phyloP scores from a whole-genome alignment of 2,888 invertebrate genomes.

The Frankliniella intonsa region DNA sequence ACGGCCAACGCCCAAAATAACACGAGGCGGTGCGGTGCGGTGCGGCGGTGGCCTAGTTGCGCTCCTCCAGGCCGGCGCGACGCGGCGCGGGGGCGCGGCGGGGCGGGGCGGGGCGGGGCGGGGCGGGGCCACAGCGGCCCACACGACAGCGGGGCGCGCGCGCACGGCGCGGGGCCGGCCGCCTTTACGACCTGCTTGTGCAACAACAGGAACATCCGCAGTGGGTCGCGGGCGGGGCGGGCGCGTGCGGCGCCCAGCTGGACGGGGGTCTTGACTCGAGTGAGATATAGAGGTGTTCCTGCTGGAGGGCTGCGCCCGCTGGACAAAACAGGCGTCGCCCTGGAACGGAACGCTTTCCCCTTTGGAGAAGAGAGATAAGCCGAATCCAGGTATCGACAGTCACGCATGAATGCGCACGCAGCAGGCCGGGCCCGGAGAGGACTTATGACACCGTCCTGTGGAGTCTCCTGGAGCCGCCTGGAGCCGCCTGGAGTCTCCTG shows the following conservation, averaged over 20 bases:
- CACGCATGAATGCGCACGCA: not conserved
- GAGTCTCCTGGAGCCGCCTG: too few relatives aligned
- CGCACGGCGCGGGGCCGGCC: not conserved
- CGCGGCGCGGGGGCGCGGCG: not conserved
- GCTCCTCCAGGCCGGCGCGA: not conserved
- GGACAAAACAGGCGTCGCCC: not conserved
- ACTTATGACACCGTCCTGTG: not conserved
- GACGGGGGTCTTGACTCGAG: not conserved
- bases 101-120: not conserved
- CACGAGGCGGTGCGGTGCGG: not conserved
- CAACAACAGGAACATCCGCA: not conserved
- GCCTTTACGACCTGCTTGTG: not conserved
- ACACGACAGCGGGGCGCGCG: not conserved
- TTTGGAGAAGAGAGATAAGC: not conserved
- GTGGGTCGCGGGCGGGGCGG: not conserved
- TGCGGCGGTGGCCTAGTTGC: not conserved
- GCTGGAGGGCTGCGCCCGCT: not conserved
- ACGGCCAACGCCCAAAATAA: conserved; percentile 6
- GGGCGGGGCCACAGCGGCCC: not conserved
- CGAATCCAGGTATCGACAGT: not conserved
- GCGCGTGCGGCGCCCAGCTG: not conserved
- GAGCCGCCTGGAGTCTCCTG: too few relatives aligned
- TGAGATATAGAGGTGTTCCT: not conserved
- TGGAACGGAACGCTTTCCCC: not conserved
- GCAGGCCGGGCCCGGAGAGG: not conserved